Evolutionary conservation across 2,113 vertebrate species (phyloP), one percentile per base, ranked within the genome.

Genomic region (Clinocottus analis): DNA sequence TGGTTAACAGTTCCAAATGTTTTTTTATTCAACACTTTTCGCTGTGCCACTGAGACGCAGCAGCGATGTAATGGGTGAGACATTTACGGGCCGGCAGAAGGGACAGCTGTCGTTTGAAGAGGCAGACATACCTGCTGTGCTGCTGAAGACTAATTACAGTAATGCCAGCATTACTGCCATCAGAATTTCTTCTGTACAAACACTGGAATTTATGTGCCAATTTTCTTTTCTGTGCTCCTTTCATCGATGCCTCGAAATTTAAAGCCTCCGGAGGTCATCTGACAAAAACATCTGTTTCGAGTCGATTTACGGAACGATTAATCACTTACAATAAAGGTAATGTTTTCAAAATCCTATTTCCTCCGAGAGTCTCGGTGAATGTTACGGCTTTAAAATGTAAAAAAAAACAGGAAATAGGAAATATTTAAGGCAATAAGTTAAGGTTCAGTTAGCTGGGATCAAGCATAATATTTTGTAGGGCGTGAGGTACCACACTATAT

Each of bases 61-160:
- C 65, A 49, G 53, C 41, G 4, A 21, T 59, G 61, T 68, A 59
- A 73, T 60, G 47, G 51, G 51, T 45, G 43, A 67, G 37, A 35
- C 66, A 68, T 76, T 63, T 68, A 60, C 11, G 43, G 62, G 25
- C 39, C 41, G 17, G 75, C 31, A 35, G 79, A 79, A 72, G 51
- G 81, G 79, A 79, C 75, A 82, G 75, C 77, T 83, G 77, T 78
- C 72, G 85, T 88, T 86, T 90, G 79, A 80, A 76, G 78, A 77
- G 82, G 68, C 53, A 84, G 79, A 84, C 73, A 68, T 81, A 87
- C 84, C 90, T 90, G 88, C 88, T 86, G 76, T 85, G 79, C 70
- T 29, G 71, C 78, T 33, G 62, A 17, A 17, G 67, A 82, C 80
- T 91, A 82, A 73, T 79, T 80, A 71, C 72, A 74, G 81, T 55